Evolutionary conservation across 2,888 invertebrate genomes (phyloP).

Genomic region (Leptopilina drosophilae): DNA sequence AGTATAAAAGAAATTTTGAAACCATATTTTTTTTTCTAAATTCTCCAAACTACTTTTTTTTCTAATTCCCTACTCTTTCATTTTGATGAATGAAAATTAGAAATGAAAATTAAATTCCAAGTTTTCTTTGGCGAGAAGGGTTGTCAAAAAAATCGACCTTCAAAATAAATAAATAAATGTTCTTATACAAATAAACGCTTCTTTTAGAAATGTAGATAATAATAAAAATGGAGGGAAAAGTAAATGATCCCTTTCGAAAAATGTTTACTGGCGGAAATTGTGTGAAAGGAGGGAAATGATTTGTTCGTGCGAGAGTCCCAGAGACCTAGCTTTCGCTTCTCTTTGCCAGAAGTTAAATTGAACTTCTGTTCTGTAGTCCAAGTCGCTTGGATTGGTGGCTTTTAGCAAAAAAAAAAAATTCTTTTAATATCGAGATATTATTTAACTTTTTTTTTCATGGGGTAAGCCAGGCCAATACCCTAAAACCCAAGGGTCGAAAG

Average conservation of each 20-base stretch:
- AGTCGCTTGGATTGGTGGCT: slow-evolving; percentile 18
- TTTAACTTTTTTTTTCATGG: neutral
- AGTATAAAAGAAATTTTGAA: no score
- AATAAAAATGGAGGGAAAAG: slow-evolving; percentile 7
- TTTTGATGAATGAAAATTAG: no score
- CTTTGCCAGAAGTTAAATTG: slow-evolving; percentile 27
- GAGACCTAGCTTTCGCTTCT: neutral
- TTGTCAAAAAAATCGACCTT: no score
- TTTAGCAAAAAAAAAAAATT: neutral
- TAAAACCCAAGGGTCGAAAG: neutral
- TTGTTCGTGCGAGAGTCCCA: slow-evolving; percentile 13
- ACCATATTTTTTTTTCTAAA: no score
- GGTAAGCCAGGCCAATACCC: neutral
- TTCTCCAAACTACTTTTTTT: no score
- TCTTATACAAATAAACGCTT: no score
- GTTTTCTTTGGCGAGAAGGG: no score
- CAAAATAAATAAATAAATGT: no score
- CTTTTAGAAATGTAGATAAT: neutral
- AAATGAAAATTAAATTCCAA: no score
- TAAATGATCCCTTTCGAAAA: slow-evolving; percentile 10
- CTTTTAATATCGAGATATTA: neutral
- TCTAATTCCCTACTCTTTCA: no score
- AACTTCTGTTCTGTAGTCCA: slow-evolving; percentile 2
- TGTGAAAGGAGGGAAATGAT: neutral
- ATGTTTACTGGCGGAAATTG: neutral